Evolutionary conservation across 2,797 vertebrate species (phyloP).

Genomic region (Hippoglossus hippoglossus): DNA sequence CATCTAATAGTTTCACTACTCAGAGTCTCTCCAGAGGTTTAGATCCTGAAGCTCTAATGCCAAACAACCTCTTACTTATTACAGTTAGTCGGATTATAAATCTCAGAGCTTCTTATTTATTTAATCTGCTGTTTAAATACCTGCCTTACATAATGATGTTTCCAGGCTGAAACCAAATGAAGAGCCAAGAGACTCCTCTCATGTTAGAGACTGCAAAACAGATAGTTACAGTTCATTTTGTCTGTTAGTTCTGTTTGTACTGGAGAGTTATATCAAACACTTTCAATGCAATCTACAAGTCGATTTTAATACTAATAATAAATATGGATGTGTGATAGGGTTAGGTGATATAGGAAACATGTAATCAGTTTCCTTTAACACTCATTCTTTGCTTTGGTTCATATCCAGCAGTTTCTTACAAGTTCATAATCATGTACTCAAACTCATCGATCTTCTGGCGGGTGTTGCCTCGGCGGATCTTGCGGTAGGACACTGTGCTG

Average conservation of each 20-base stretch:
- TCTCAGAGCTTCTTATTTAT: conserved; percentile 39
- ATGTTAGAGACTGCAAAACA: not conserved
- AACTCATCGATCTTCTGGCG: conserved; percentile 94
- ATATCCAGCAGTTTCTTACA: conserved; percentile 42
- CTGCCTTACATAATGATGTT: conserved; percentile 32
- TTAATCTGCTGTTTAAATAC: conserved; percentile 39
- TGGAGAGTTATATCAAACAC: not conserved
- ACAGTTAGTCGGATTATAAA: conserved; percentile 39
- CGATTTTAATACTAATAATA: conserved; percentile 9
- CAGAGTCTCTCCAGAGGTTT: conserved; percentile 14
- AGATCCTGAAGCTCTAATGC: conserved; percentile 18
- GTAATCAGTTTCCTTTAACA: no score
- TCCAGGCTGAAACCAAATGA: conserved; percentile 10
- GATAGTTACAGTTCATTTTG: not conserved
- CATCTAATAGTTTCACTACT: conserved; percentile 4
- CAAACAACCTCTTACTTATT: conserved; percentile 34
- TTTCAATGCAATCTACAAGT: not conserved
- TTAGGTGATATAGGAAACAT: no score
- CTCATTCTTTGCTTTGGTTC: not conserved
- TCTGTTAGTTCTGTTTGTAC: not conserved
- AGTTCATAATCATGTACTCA: conserved; percentile 88
- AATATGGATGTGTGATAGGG: not conserved
- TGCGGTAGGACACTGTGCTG: conserved; percentile 94
- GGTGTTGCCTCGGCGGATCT: conserved; percentile 94
- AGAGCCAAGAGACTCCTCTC: not conserved